Evolutionary conservation across 2,113 vertebrate species (phyloP).

Genomic region (Noctilio leporinus): DNA sequence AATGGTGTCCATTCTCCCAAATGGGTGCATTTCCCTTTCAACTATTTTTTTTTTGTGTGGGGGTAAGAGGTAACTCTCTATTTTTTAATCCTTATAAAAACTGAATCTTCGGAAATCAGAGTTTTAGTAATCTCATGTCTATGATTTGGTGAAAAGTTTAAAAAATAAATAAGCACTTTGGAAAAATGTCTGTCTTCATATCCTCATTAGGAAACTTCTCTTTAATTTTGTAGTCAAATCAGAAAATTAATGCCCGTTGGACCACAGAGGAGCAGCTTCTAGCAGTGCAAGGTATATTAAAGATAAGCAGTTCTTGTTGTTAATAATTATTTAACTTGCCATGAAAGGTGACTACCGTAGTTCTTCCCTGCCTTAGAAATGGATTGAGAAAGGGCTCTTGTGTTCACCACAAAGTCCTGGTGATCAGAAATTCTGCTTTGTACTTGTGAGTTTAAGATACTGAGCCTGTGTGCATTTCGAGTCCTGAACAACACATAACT

Average conservation of each 20-base stretch:
- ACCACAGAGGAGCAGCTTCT: slow-evolving; percentile 99
- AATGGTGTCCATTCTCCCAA: slow-evolving; percentile 5
- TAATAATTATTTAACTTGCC: slow-evolving; percentile 55
- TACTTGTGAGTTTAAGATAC: background rate
- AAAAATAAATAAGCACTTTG: slow-evolving; percentile 63
- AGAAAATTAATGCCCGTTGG: slow-evolving; percentile 99
- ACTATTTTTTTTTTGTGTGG: slow-evolving; percentile 3
- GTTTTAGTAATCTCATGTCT: slow-evolving; percentile 58
- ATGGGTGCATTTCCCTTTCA: slow-evolving; percentile 25
- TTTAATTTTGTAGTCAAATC: slow-evolving; percentile 89
- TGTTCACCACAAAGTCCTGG: background rate
- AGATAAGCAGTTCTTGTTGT: slow-evolving; percentile 67
- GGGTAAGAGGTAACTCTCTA: slow-evolving; percentile 49
- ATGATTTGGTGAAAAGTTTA: slow-evolving; percentile 60
- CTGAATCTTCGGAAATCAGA: slow-evolving; percentile 32
- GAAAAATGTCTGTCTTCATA: slow-evolving; percentile 74
- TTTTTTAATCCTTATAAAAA: slow-evolving; percentile 44
- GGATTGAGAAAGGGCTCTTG: slow-evolving; percentile 35
- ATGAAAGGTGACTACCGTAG: slow-evolving; percentile 33
- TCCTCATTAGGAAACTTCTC: slow-evolving; percentile 80
- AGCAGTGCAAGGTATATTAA: slow-evolving; percentile 95
- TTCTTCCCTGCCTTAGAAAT: slow-evolving; percentile 38
- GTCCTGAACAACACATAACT: background rate
- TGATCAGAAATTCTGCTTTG: background rate
- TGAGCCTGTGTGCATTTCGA: background rate